A percentile compares a stretch with the other conserved stretches of the same genome.
Evolutionary conservation across 2,888 invertebrate species (phyloP).

Genomic region (Caenorhabditis wallacei): DNA sequence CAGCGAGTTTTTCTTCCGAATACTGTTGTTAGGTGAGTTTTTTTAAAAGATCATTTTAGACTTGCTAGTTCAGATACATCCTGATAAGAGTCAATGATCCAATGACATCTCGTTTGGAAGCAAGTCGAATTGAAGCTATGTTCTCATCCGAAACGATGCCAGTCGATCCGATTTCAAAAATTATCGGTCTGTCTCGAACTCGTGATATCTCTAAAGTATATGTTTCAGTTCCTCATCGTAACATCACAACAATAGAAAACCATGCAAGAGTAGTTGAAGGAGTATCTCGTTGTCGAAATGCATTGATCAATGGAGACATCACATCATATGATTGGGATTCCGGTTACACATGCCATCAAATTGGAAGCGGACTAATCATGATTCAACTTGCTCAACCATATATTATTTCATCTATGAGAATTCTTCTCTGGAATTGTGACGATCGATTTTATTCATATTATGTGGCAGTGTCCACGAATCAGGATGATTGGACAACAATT

Average conservation of each 20-base stretch:
- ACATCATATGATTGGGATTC: constrained; percentile 84
- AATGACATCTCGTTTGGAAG: constrained; percentile 92
- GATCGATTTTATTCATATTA: constrained; percentile 85
- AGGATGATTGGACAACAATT: constrained; percentile 86
- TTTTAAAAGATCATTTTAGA: not conserved
- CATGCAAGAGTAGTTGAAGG: constrained; percentile 97
- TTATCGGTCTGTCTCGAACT: constrained; percentile 84
- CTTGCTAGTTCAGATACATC: constrained; percentile 85
- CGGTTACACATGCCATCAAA: constrained; percentile 83
- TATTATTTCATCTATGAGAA: constrained; percentile 91
- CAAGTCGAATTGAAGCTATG: constrained; percentile 94
- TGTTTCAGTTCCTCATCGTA: constrained; percentile 89
- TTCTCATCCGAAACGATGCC: constrained; percentile 87
- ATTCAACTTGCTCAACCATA: constrained; percentile 98
- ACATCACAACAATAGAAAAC: constrained; percentile 93
- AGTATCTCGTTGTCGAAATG: constrained; percentile 93
- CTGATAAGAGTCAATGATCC: constrained; percentile 91
- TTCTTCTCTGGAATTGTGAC: constrained; percentile 96
- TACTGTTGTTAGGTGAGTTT: constrained; percentile 87
- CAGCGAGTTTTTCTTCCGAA: constrained; percentile 95
- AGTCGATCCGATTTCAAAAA: constrained; percentile 87
- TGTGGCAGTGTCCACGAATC: constrained; percentile 85
- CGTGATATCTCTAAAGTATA: not conserved
- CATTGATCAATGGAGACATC: constrained; percentile 93
- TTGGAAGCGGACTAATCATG: constrained; percentile 93